Evolutionary conservation across 2,113 vertebrate genomes (phyloP), one percentile per base, ranked within the genome.

Genomic region (Myocastor coypus): DNA sequence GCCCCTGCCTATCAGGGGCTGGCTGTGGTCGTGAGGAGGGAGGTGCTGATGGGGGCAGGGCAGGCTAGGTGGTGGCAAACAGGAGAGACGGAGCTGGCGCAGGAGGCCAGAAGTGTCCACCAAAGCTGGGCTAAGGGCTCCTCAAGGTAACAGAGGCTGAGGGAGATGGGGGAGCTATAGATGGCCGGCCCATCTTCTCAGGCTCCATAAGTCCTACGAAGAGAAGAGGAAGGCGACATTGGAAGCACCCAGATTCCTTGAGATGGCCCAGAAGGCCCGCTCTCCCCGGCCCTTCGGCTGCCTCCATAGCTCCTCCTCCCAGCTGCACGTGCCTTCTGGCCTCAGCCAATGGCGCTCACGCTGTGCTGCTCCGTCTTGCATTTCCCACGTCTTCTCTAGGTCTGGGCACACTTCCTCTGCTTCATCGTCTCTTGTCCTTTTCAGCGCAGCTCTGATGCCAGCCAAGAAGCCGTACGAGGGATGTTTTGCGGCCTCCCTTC

Each of bases 21-120:
- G 0, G 1, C 20, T 22, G 16, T 66, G 42, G 61, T 1, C 40
- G 7, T 20, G 6, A 63, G 14, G 16, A 69, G 61, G 1, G 2
- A 16, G 30, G 7, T 22, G 37, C 57, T 37, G 30, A 4, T n/a
- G n/a, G 57, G 5, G 30, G 24, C 4, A 2, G 46, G n/a, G 52
- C 14, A 17, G 59, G 40, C 59, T 52, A 37, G 50, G 8, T 28
- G 30, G 26, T 88, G 86, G 55, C 28, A 5, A 8, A 37, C n/a
- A 80, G 68, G 8, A 83, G 52, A 86, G 22, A 26, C 50, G 63
- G n/a, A 42, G 46, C 55, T 73, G 69, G 52, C 16, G 11, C 24
- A 73, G 87, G n/a, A 82, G 89, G 64, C 24, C 46, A 66, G 46
- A 66, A 28, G 55, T 77, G 34, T 1, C 30, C 59, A 32, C 32